These are phyloP conservation scores for Platysteira castanea DNA, from an alignment of 2,113 vertebrate species.

Conservation along the genomic window DNA sequence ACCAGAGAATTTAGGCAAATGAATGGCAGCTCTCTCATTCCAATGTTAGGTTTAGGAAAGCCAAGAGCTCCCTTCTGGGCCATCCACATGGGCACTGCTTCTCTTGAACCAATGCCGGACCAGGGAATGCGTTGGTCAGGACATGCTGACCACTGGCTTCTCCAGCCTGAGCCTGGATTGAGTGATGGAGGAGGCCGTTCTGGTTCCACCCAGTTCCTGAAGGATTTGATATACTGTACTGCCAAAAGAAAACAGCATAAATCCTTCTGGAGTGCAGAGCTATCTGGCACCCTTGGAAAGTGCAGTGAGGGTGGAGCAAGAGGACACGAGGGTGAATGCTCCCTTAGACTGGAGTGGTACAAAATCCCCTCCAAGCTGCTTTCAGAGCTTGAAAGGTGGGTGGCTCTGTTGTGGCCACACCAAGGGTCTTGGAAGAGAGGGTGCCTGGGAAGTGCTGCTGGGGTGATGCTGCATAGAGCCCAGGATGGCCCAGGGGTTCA, in stretches of 20 bases:
- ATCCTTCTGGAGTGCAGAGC: conserved; percentile 2
- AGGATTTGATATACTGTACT: conserved; percentile 5
- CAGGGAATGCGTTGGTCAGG: neutral
- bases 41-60: neutral
- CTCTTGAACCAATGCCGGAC: rapidly evolving
- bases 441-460: neutral
- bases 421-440: conserved; percentile 1
- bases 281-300: conserved; percentile 5
- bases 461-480: neutral
- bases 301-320: neutral
- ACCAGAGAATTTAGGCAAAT: neutral
- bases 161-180: neutral
- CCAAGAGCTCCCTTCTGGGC: neutral
- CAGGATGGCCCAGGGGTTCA: neutral
- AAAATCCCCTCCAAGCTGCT: neutral
- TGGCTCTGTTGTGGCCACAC: neutral
- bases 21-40: neutral
- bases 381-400: neutral
- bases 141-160: neutral
- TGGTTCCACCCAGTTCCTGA: conserved; percentile 51
- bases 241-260: conserved; percentile 47
- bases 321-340: neutral
- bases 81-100: neutral
- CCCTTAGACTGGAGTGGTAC: neutral
- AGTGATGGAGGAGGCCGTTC: conserved; percentile 2